Percentiles rank a stretch among this genome's conserved stretches.
Evolutionary conservation across 2,797 vertebrate genomes (phyloP).

Genomic region (Morelia viridis): DNA sequence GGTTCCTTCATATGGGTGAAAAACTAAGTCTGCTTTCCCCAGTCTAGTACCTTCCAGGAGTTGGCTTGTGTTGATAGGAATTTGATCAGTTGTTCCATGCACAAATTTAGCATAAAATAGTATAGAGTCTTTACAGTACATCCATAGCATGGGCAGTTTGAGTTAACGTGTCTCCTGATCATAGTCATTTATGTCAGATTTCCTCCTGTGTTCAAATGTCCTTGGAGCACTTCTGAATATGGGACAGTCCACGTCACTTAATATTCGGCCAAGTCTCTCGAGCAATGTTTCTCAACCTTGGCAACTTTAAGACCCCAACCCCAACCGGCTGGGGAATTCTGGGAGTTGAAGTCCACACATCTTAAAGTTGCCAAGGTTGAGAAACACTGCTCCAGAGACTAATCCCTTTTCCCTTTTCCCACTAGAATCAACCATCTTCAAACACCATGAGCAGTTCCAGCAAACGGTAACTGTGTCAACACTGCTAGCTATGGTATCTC

Average conservation of each 20-base stretch:
- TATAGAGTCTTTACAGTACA: neutral
- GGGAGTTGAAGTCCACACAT: too few species aligned
- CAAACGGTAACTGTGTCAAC: conserved; percentile 9
- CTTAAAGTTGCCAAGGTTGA: too few species aligned
- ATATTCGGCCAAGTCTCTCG: neutral
- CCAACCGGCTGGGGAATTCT: too few species aligned
- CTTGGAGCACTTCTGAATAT: neutral
- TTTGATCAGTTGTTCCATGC: neutral
- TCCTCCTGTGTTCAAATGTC: neutral
- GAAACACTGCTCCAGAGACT: too few species aligned
- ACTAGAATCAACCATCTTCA: neutral
- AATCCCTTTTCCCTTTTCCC: neutral
- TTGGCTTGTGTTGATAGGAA: neutral
- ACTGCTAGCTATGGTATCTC: neutral
- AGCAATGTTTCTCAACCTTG: too few species aligned
- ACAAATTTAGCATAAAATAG: neutral
- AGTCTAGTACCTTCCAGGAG: neutral
- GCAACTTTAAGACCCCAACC: too few species aligned
- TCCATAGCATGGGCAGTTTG: neutral
- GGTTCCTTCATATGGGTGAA: neutral
- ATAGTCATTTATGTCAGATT: neutral
- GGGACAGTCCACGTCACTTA: neutral
- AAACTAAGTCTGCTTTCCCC: neutral
- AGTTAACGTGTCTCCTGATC: neutral
- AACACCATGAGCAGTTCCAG: neutral